Base-by-base conservation (phyloP, 2,113 vertebrate genomes). In the Thamnophis sirtalis region DNA sequence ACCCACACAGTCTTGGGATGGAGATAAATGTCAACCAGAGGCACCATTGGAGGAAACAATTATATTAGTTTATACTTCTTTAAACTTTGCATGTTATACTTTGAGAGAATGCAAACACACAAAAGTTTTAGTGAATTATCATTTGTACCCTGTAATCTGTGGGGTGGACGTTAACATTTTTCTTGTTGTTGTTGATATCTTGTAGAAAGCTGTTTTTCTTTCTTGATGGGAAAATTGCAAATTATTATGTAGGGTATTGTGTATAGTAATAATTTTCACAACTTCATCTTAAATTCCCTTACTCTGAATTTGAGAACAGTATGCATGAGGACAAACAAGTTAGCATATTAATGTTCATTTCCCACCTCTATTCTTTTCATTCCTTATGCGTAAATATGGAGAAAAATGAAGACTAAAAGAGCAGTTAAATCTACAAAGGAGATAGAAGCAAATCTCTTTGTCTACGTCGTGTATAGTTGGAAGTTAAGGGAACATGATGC, bases 371-470 rank as follows among this genome's bases (percentile, higher is more conserved):
- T 15, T 19, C n/a, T 38, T 8, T 73, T 33, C 9, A 22, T 93
- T 84, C 58, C 49, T 73, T 91, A 92, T 93, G 60, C 19, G 58
- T 58, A 7, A 15, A n/a, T 48, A 53, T 33, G 48, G 43, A 48
- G 60, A 43, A 63, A 26, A 58, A 56, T 38, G n/a, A 91, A 51
- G 85, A 93, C 87, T 13, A n/a, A 87, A n/a, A 55, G 48, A 90
- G 13, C 49, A 93, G 85, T 85, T 91, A 73, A 95, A 94, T 92
- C 48, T 58, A 93, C 63, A 88, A 33, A 86, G 80, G 90, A 73
- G 55, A 1, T 22, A 60, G 51, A 93, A 86, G 93, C 43, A 68
- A 93, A 86, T 2, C 28, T 0, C 11, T 33, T 11, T 50, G 33
- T 15, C 22, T 89, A 53, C 87, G 50, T 49, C 43, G 21, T 26